A percentile compares a stretch with the other conserved stretches of the same genome.
phyloP scores from a whole-genome alignment of 2,797 vertebrate species.

The Artibeus jamaicensis region DNA sequence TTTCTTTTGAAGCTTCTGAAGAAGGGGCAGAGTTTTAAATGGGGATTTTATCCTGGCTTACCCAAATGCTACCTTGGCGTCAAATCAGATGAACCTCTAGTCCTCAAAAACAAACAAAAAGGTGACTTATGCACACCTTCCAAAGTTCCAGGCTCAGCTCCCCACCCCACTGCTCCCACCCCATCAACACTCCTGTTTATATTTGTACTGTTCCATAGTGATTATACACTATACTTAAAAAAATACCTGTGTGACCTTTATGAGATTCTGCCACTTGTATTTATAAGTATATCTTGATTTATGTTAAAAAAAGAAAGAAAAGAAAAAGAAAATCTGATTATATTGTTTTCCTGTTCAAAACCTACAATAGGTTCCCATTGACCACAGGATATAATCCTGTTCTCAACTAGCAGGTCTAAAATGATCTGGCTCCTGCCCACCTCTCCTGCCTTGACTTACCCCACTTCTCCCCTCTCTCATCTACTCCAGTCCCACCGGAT shows the following conservation, averaged over 20 bases:
- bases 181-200: not conserved
- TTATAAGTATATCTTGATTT: not conserved
- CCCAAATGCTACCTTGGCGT: conserved; percentile 50
- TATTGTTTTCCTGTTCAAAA: not conserved
- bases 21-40: not conserved
- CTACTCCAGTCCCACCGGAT: not conserved
- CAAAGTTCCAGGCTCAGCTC: not conserved
- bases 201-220: not conserved
- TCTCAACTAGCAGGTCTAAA: not conserved
- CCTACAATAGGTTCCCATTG: not conserved
- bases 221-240: not conserved
- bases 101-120: conserved; percentile 39
- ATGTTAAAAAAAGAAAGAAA: not conserved
- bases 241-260: not conserved
- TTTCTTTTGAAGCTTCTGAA: conserved; percentile 57
- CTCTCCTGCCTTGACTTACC: not conserved
- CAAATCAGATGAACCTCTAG: conserved; percentile 46
- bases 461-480: not conserved
- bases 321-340: not conserved
- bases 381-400: not conserved
- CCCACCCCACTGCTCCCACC: not conserved
- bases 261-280: not conserved
- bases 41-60: conserved; percentile 51
- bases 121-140: not conserved
- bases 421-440: not conserved